A percentile compares a stretch with the other conserved stretches of the same genome.
These are phyloP conservation scores for Trachelipus rathkii DNA, from an alignment of 1,140 invertebrate species.

Conservation along the genomic window DNA sequence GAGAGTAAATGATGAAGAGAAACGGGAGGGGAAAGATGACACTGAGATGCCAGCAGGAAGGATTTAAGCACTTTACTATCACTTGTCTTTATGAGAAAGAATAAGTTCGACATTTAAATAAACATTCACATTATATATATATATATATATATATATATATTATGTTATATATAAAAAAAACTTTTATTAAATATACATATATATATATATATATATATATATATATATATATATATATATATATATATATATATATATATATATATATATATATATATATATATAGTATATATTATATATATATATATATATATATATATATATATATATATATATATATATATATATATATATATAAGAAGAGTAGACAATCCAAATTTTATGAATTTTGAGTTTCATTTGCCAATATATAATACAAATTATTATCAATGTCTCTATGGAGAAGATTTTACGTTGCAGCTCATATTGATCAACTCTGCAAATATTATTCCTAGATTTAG, in stretches of 20 bases:
- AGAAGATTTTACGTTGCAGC: too few relatives aligned
- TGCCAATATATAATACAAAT: too few relatives aligned
- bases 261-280: background rate
- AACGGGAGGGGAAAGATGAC: background rate
- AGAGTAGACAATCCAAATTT: too few relatives aligned
- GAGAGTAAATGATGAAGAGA: background rate
- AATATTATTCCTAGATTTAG: too few relatives aligned
- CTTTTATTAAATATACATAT: background rate
- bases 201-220: background rate
- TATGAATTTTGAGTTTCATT: too few relatives aligned
- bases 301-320: background rate
- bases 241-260: background rate
- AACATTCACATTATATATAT: background rate
- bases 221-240: background rate
- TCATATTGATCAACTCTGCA: too few relatives aligned
- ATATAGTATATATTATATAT: conserved; percentile 1
- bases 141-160: conserved; percentile 15
- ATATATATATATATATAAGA: background rate
- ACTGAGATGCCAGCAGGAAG: background rate
- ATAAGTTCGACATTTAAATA: background rate
- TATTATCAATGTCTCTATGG: too few relatives aligned
- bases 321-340: background rate
- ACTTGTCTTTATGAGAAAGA: background rate
- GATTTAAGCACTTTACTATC: background rate
- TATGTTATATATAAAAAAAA: background rate